These are phyloP conservation scores for Mus spicilegus DNA, from an alignment of 2,113 vertebrate genomes.

Conservation along the genomic window DNA sequence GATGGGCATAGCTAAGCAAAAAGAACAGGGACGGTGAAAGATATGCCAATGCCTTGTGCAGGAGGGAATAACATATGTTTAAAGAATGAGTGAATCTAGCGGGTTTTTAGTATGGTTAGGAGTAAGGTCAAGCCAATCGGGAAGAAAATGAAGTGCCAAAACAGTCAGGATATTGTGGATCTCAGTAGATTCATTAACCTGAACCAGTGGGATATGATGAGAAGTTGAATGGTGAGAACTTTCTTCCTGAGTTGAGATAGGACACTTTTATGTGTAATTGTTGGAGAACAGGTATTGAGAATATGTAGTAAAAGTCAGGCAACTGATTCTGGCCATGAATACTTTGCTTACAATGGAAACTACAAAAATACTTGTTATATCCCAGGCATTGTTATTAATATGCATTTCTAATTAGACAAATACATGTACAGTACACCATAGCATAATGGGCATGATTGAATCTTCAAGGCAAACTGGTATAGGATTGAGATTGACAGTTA, in stretches of 20 bases:
- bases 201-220: background rate
- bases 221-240: background rate
- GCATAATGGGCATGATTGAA: background rate
- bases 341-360: constrained; percentile 10
- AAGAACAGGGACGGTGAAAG: background rate
- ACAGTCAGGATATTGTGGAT: background rate
- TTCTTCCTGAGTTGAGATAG: constrained; percentile 27
- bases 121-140: background rate
- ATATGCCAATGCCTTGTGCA: background rate
- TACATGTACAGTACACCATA: background rate
- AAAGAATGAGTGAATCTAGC: background rate
- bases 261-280: background rate
- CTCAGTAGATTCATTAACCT: background rate
- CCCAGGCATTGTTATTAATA: constrained; percentile 41
- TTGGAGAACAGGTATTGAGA: constrained; percentile 1
- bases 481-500: background rate
- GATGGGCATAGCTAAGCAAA: background rate
- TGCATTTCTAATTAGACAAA: constrained; percentile 37
- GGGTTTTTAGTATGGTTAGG: background rate
- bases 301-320: background rate
- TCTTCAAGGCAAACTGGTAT: background rate
- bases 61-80: background rate
- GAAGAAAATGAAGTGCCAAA: background rate
- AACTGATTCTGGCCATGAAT: constrained; percentile 22
- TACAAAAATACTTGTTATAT: background rate